Percentiles rank a stretch among this genome's conserved stretches.
Conservation (phyloP, 2,888 invertebrate genomes). For the Leptarthrus brevirostris region DNA sequence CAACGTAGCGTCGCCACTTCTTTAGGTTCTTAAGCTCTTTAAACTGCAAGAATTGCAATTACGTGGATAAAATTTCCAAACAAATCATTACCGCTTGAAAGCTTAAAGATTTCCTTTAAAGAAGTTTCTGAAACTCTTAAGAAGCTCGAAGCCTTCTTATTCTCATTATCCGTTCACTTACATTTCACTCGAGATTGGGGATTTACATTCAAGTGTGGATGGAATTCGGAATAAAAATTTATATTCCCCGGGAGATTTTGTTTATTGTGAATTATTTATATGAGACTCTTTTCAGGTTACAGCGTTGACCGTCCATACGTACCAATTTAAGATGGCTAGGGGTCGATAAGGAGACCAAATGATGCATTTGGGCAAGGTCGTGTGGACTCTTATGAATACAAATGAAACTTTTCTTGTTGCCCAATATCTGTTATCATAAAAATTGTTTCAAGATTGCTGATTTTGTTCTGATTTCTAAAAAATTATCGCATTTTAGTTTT, state of each 20-base stretch:
- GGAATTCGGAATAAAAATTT: slow-evolving; percentile 37
- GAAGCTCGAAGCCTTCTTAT: slow-evolving; percentile 7
- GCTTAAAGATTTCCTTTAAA: slow-evolving; percentile 17
- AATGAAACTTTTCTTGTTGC: slow-evolving; percentile 5
- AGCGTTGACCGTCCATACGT: slow-evolving; percentile 10
- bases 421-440: slow-evolving; percentile 4
- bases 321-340: slow-evolving; percentile 27
- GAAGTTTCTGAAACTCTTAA: slow-evolving; percentile 1
- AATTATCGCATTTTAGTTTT: too few species aligned
- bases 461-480: background rate
- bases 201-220: slow-evolving; percentile 4
- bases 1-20: background rate
- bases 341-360: slow-evolving; percentile 30
- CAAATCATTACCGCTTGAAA: background rate
- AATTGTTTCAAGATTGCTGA: slow-evolving; percentile 5
- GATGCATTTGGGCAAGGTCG: slow-evolving; percentile 34
- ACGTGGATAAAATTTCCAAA: slow-evolving; percentile 19
- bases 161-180: slow-evolving; percentile 33
- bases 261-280: slow-evolving; percentile 45
- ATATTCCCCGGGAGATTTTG: slow-evolving; percentile 38
- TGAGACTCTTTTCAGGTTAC: slow-evolving; percentile 24
- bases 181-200: slow-evolving; percentile 20
- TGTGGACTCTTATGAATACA: slow-evolving; percentile 19
- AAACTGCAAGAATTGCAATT: slow-evolving; percentile 18
- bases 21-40: background rate